Conservation (phyloP, 2,113 vertebrate genomes). For the Taxidea taxus region DNA sequence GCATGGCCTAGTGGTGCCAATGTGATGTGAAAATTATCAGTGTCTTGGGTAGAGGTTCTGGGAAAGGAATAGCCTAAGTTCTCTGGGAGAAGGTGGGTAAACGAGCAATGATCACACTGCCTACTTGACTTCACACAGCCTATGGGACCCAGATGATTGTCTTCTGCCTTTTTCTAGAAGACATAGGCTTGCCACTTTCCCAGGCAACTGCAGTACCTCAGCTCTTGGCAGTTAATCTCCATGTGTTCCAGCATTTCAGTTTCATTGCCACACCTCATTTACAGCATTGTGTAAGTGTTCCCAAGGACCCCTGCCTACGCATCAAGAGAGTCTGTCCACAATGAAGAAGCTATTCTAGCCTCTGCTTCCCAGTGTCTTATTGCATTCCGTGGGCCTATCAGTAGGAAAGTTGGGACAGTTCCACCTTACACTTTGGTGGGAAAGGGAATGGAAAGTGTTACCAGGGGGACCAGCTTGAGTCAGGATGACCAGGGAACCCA, state of each 20-base stretch:
- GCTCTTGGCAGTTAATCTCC: not conserved
- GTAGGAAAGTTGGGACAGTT: not conserved
- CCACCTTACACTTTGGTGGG: not conserved
- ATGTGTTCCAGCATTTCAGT: not conserved
- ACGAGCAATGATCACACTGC: rapidly evolving
- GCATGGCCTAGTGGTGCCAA: not conserved
- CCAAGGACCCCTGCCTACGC: not conserved
- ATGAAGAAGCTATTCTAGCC: not conserved
- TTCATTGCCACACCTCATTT: not conserved
- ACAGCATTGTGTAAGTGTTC: not conserved
- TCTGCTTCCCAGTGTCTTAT: not conserved
- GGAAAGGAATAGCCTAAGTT: not conserved
- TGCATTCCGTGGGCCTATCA: not conserved
- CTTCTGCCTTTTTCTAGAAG: not conserved
- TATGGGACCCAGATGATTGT: not conserved
- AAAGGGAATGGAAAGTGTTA: not conserved
- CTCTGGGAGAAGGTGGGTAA: not conserved
- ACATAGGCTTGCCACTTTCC: not conserved
- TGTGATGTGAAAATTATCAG: not conserved
- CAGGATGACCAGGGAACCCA: not conserved
- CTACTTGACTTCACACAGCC: not conserved
- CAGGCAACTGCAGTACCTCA: not conserved
- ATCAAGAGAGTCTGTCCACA: not conserved
- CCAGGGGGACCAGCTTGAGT: not conserved
- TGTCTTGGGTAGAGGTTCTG: not conserved